Evolutionary conservation across 2,797 vertebrate species (phyloP).

Genomic region (Ceryle rudis): DNA sequence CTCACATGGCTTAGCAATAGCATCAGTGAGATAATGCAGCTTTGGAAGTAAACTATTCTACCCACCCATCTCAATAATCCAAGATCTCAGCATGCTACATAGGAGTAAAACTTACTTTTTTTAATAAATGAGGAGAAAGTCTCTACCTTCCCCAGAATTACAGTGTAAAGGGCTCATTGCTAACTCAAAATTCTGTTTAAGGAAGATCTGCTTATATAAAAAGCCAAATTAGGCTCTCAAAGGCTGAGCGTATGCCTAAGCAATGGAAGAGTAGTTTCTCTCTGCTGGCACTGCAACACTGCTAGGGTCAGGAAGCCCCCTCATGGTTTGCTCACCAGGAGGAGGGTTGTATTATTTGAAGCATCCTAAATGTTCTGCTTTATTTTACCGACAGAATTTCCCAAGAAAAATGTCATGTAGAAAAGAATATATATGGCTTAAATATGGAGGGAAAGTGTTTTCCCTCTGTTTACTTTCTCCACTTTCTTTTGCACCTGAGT

Average conservation of each 20-base stretch:
- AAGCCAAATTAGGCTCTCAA: slow-evolving; percentile 62
- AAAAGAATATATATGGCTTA: neutral
- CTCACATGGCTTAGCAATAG: neutral
- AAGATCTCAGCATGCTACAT: neutral
- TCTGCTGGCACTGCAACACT: slow-evolving; percentile 61
- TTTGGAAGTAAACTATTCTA: slow-evolving; percentile 17
- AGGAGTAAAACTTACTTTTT: neutral
- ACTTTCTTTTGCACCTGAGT: slow-evolving; percentile 37
- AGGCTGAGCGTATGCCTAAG: slow-evolving; percentile 55
- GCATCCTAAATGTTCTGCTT: slow-evolving; percentile 56
- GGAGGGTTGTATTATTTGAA: slow-evolving; percentile 56
- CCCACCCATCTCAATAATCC: neutral
- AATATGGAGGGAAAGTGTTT: neutral
- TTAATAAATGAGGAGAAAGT: neutral
- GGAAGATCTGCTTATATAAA: slow-evolving; percentile 61
- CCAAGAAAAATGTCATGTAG: neutral
- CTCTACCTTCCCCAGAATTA: neutral
- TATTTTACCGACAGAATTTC: slow-evolving; percentile 29
- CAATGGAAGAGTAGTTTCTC: slow-evolving; percentile 65
- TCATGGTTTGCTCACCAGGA: slow-evolving; percentile 65
- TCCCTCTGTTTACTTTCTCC: neutral
- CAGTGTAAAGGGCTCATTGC: neutral
- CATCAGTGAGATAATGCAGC: neutral
- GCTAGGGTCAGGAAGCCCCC: slow-evolving; percentile 65
- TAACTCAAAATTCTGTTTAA: slow-evolving; percentile 59